phyloP scores from a whole-genome alignment of 1,140 invertebrate genomes.

The Anoplophora glabripennis region DNA sequence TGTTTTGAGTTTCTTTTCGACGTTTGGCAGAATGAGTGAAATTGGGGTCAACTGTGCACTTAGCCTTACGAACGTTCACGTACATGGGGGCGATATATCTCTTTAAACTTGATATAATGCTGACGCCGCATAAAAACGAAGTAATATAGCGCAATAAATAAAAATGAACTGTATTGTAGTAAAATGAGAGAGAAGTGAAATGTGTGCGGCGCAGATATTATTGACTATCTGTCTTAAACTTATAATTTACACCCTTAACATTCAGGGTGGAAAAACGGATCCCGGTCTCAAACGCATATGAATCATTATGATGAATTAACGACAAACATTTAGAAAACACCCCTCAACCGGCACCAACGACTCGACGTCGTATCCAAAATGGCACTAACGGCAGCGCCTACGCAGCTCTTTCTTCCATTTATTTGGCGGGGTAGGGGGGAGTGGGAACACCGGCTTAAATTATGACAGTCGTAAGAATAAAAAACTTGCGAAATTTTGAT shows the following conservation, averaged over 20 bases:
- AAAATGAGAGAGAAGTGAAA: conserved; percentile 5
- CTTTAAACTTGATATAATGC: too few relatives aligned
- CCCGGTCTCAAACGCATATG: conserved; percentile 50
- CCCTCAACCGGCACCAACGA: conserved; percentile 35
- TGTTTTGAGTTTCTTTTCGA: not conserved
- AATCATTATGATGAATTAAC: conserved; percentile 52
- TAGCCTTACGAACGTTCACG: too few relatives aligned
- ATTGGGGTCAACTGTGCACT: not conserved
- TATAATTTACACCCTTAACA: conserved; percentile 51
- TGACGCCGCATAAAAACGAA: too few relatives aligned
- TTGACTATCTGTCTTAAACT: conserved; percentile 51
- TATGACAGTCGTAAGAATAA: too few relatives aligned
- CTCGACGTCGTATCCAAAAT: conserved; percentile 19
- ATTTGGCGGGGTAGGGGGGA: too few relatives aligned
- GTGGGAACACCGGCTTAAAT: too few relatives aligned
- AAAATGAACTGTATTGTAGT: too few relatives aligned
- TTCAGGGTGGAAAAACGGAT: conserved; percentile 48
- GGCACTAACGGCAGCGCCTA: conserved; percentile 13
- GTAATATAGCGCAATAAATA: too few relatives aligned
- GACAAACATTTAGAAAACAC: conserved; percentile 51
- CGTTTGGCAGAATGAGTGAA: not conserved
- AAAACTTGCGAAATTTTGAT: too few relatives aligned
- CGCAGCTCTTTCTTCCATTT: not conserved
- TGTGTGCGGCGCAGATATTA: conserved; percentile 40
- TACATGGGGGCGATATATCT: too few relatives aligned